Percentiles rank a stretch among this genome's conserved stretches.
phyloP scores from a whole-genome alignment of 1,140 invertebrate genomes.

The Microplitis demolitor region DNA sequence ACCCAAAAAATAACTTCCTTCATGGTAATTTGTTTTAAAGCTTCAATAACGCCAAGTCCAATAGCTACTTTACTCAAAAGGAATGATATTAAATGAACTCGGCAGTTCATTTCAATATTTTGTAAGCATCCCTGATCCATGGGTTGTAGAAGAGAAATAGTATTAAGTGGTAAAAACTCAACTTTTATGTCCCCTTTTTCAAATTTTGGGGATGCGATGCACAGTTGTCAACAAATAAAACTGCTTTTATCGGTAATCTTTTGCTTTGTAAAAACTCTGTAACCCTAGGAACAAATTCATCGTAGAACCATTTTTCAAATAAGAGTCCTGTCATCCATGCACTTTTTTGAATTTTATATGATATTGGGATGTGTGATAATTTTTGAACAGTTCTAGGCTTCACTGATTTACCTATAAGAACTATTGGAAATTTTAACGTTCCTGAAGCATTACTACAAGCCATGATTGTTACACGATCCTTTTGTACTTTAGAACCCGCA shows the following conservation, averaged over 20 bases:
- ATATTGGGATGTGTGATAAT: conserved; percentile 35
- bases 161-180: conserved; percentile 32
- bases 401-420: conserved; percentile 42
- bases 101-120: conserved; percentile 14
- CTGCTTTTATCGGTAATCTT: conserved; percentile 44
- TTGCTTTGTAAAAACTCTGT: conserved; percentile 37
- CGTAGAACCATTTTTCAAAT: conserved; percentile 49
- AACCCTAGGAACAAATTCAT: conserved; percentile 42
- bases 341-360: conserved; percentile 44
- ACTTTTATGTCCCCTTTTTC: conserved; percentile 19
- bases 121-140: conserved; percentile 25
- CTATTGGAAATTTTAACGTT: conserved; percentile 45
- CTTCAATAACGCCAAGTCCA: neutral
- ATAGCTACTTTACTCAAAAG: neutral
- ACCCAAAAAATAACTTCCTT: conserved; percentile 2
- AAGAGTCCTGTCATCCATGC: conserved; percentile 46
- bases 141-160: conserved; percentile 4
- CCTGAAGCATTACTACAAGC: conserved; percentile 50
- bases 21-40: neutral
- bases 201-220: conserved; percentile 32
- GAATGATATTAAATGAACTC: neutral
- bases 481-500: conserved; percentile 25
- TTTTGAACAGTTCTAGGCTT: conserved; percentile 44
- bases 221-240: conserved; percentile 54
- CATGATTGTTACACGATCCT: conserved; percentile 38